Evolutionary conservation across 2,113 vertebrate genomes (phyloP).

Genomic region (Ageneiosus marmoratus): DNA sequence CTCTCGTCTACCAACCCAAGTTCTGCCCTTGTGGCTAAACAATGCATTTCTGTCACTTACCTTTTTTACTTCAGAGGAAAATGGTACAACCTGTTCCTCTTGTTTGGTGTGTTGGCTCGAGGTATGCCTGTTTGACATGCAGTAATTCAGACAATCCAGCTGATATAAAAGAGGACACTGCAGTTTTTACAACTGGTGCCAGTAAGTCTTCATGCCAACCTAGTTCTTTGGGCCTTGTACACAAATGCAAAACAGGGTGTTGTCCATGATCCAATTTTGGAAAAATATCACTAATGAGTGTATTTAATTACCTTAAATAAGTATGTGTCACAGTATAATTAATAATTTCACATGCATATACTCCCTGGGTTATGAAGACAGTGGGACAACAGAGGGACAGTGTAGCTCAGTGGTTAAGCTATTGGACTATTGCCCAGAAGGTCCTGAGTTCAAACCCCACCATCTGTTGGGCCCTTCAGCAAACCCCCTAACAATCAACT

Average conservation of each 20-base stretch:
- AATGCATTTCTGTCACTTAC: slow-evolving; percentile 21
- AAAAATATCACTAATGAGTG: background rate
- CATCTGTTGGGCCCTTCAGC: no score
- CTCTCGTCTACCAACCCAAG: background rate
- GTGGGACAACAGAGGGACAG: no score
- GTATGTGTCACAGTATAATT: background rate
- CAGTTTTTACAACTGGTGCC: slow-evolving; percentile 8
- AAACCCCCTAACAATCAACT: no score
- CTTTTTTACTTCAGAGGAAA: slow-evolving; percentile 46
- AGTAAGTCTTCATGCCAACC: background rate
- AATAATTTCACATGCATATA: background rate
- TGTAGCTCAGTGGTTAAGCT: no score
- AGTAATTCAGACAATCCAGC: background rate
- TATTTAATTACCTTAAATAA: slow-evolving; percentile 6
- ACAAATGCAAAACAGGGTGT: background rate
- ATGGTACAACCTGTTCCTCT: slow-evolving; percentile 2
- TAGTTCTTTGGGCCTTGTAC: background rate
- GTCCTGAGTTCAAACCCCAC: no score
- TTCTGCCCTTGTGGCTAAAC: slow-evolving; percentile 2
- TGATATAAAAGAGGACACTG: background rate
- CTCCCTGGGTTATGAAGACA: background rate
- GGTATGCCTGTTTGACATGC: slow-evolving; percentile 7
- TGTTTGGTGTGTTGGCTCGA: slow-evolving; percentile 13
- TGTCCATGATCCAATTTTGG: slow-evolving; percentile 3
- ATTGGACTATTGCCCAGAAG: no score